These are phyloP conservation scores for Phymastichus coffea DNA, from an alignment of 1,140 invertebrate genomes.

Conservation along the genomic window DNA sequence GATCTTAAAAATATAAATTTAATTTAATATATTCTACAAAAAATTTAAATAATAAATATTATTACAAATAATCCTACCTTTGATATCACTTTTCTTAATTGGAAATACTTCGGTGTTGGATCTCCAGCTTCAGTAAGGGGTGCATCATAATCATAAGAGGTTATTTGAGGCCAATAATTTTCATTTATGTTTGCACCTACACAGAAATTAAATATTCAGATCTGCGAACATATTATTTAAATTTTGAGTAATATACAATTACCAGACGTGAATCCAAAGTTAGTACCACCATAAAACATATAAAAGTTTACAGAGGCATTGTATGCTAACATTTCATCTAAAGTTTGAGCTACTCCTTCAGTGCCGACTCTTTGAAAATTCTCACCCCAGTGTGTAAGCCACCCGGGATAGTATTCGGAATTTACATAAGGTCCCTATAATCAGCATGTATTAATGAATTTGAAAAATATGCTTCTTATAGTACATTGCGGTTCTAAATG, in stretches of 20 bases:
- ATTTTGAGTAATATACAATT: conserved; percentile 4
- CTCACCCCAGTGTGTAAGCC: conserved; percentile 81
- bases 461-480: too few relatives aligned
- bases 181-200: conserved; percentile 61
- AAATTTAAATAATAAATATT: too few relatives aligned
- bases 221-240: background rate
- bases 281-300: conserved; percentile 72
- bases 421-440: conserved; percentile 72
- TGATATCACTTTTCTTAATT: conserved; percentile 65
- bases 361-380: conserved; percentile 59
- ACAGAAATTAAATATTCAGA: too few relatives aligned
- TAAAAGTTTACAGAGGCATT: conserved; percentile 76
- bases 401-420: conserved; percentile 85
- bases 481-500: background rate
- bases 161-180: conserved; percentile 65
- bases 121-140: conserved; percentile 79
- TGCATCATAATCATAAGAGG: conserved; percentile 84
- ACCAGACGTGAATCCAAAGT: conserved; percentile 70
- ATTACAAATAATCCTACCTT: conserved; percentile 53
- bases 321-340: conserved; percentile 65
- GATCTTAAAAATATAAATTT: too few relatives aligned
- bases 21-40: too few relatives aligned
- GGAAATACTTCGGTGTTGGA: conserved; percentile 76
- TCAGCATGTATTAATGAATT: background rate
- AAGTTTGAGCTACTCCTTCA: conserved; percentile 56